phyloP scores from a whole-genome alignment of 92 coral and sea anemone genomes.

The Porites divaricata region DNA sequence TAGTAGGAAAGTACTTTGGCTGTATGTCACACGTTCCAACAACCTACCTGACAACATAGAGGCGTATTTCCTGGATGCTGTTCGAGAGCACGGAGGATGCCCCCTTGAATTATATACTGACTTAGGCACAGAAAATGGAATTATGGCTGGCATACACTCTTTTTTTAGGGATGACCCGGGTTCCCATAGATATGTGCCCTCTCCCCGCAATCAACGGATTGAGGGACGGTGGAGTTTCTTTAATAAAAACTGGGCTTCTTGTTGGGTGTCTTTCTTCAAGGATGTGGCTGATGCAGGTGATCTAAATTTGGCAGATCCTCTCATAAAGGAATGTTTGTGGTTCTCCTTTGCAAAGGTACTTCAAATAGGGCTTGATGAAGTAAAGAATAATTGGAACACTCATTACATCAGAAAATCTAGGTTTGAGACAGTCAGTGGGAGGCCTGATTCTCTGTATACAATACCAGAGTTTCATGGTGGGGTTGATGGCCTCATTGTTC shows the following conservation, averaged over 20 bases:
- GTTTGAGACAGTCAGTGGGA: slow-evolving; percentile 13
- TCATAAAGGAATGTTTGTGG: background rate
- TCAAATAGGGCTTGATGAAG: slow-evolving; percentile 7
- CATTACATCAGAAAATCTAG: slow-evolving; percentile 24
- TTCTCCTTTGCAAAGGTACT: slow-evolving; percentile 9
- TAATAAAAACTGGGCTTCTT: slow-evolving; percentile 21
- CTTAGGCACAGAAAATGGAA: slow-evolving; percentile 39
- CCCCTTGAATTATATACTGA: slow-evolving; percentile 36
- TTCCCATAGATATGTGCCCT: slow-evolving; percentile 13
- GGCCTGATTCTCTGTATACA: slow-evolving; percentile 14
- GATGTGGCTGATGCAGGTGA: background rate
- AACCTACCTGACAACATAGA: slow-evolving; percentile 27
- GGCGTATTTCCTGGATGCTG: slow-evolving; percentile 24
- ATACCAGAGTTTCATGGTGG: slow-evolving; percentile 18
- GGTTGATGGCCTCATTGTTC: no score
- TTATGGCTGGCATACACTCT: slow-evolving; percentile 35
- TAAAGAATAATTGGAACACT: slow-evolving; percentile 19
- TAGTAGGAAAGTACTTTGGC: slow-evolving; percentile 34
- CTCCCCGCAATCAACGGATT: slow-evolving; percentile 33
- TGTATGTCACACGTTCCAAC: slow-evolving; percentile 16
- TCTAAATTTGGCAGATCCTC: no score
- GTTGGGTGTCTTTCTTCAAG: slow-evolving; percentile 40
- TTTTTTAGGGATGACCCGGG: slow-evolving; percentile 15
- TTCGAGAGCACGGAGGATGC: slow-evolving; percentile 29
- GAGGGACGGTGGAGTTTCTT: slow-evolving; percentile 32